These are phyloP conservation scores for Aphyosemion australe DNA, from an alignment of 2,113 vertebrate species.

Conservation along the genomic window DNA sequence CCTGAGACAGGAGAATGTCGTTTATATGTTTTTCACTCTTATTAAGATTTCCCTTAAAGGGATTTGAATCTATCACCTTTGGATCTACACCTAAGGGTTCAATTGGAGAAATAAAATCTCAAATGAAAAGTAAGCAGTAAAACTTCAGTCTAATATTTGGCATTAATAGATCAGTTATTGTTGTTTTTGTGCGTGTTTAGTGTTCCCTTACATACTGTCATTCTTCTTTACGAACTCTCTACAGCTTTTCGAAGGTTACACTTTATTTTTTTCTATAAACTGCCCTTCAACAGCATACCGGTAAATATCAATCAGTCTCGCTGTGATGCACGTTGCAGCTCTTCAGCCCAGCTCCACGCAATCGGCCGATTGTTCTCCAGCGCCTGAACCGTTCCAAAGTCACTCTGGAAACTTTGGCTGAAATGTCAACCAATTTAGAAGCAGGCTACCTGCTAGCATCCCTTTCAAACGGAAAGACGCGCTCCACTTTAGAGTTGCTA, in stretches of 20 bases:
- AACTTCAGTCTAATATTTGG: no score
- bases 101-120: no score
- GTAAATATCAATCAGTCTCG: constrained; percentile 54
- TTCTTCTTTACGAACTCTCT: neutral
- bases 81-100: no score
- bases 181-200: neutral
- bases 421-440: constrained; percentile 71
- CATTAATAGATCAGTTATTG: neutral
- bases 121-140: no score
- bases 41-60: no score
- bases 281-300: constrained; percentile 26
- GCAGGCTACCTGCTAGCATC: constrained; percentile 31
- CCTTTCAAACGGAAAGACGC: constrained; percentile 3
- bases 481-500: constrained; percentile 1
- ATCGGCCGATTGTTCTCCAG: constrained; percentile 58
- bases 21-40: no score
- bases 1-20: no score
- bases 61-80: no score
- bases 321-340: constrained; percentile 14
- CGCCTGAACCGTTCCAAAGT: constrained; percentile 26
- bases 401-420: constrained; percentile 25
- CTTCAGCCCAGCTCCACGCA: constrained; percentile 43
- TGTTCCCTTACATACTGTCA: neutral
- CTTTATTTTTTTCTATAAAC: constrained; percentile 12
- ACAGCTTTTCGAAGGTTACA: neutral